Evolutionary conservation across 2,113 vertebrate genomes (phyloP).

Genomic region (Haemorhous mexicanus): DNA sequence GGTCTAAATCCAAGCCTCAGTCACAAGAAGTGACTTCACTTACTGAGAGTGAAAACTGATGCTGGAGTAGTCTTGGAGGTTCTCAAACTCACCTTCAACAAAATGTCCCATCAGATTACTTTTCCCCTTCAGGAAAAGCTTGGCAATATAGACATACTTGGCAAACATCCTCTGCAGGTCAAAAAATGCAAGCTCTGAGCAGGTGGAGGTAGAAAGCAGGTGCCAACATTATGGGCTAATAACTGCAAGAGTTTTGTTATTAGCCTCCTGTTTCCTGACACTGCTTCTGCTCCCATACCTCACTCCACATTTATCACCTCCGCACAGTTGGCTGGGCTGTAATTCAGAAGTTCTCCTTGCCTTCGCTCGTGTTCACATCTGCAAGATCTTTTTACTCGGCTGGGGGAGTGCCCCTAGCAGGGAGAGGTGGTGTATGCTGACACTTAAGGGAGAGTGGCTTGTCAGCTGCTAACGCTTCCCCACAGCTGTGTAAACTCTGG

Average conservation of each 20-base stretch:
- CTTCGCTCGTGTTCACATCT: not conserved
- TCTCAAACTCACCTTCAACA: not conserved
- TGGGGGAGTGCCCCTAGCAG: not conserved
- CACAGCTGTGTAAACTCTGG: slow-evolving; percentile 55
- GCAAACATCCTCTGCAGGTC: not conserved
- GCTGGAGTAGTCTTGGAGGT: not conserved
- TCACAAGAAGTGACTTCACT: not conserved
- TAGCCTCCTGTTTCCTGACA: not conserved
- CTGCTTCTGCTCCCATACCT: not conserved
- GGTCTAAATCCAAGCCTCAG: not conserved
- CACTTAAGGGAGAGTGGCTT: not conserved
- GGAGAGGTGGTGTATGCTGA: not conserved
- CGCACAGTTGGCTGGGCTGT: not conserved
- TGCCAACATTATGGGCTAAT: not conserved
- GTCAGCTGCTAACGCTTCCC: slow-evolving; percentile 53
- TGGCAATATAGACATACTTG: not conserved
- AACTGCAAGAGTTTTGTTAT: not conserved
- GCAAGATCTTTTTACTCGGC: not conserved
- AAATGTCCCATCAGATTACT: not conserved
- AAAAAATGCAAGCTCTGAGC: not conserved
- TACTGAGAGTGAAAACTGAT: not conserved
- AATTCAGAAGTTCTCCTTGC: not conserved
- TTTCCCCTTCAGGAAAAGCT: not conserved
- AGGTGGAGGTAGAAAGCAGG: not conserved
- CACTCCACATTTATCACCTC: not conserved